Evolutionary conservation across 2,113 vertebrate species (phyloP).

Genomic region (Rhizomys pruinosus): DNA sequence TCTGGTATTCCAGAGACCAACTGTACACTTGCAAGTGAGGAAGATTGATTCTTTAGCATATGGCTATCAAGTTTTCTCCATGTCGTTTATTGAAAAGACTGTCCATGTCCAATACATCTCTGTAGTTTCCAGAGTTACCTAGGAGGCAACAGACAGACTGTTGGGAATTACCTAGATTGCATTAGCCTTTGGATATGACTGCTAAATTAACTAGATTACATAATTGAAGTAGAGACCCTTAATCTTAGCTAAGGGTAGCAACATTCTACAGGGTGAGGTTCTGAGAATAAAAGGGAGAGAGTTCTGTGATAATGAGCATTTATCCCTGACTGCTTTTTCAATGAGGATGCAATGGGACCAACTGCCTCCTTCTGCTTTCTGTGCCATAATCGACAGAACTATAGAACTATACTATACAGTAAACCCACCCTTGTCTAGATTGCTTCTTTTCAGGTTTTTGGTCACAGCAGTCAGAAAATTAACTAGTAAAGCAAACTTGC

Average conservation of each 20-base stretch:
- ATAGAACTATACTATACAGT: too few relatives aligned
- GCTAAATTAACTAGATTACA: background rate
- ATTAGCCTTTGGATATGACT: background rate
- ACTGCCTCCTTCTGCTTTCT: accelerated
- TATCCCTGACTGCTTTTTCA: background rate
- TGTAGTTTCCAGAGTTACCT: background rate
- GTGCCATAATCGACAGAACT: too few relatives aligned
- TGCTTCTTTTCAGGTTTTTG: background rate
- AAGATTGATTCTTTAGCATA: too few relatives aligned
- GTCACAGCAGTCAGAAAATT: background rate
- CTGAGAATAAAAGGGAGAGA: too few relatives aligned
- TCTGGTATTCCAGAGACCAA: too few relatives aligned
- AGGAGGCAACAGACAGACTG: background rate
- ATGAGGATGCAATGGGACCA: too few relatives aligned
- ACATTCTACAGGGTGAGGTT: too few relatives aligned
- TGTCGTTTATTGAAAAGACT: background rate
- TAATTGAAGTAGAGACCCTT: background rate
- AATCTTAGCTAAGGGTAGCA: too few relatives aligned
- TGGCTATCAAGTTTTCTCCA: background rate
- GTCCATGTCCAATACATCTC: background rate
- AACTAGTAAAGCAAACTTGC: background rate
- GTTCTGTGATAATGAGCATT: background rate
- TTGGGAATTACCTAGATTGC: background rate
- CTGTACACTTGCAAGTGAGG: too few relatives aligned
- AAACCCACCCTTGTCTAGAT: too few relatives aligned